Evolutionary conservation across 2,888 invertebrate species (phyloP).

Genomic region (Hemaris fuciformis): DNA sequence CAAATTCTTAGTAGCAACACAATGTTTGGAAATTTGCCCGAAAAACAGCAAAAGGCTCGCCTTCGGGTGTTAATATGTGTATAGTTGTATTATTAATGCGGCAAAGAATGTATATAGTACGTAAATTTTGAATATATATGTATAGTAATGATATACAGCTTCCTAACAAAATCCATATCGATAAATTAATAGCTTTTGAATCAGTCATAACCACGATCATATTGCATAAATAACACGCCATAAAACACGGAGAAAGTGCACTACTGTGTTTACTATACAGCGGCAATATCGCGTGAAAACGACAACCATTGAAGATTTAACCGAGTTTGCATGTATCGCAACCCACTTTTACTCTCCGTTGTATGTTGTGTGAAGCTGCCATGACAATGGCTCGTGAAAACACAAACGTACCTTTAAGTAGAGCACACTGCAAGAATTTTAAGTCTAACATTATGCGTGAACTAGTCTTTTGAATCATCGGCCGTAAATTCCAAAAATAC

Average conservation of each 20-base stretch:
- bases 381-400: conserved; percentile 18
- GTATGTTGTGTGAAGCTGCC: conserved; percentile 14
- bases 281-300: conserved; percentile 16
- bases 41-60: no score
- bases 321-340: conserved; percentile 17
- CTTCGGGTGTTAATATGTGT: no score
- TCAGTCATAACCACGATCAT: no score
- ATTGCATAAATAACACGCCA: no score
- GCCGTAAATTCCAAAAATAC: neutral
- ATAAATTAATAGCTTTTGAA: no score
- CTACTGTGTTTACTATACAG: neutral
- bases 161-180: no score
- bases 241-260: neutral
- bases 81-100: no score
- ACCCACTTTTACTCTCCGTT: conserved; percentile 19
- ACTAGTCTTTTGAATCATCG: neutral
- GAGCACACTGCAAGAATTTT: neutral
- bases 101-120: no score
- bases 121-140: no score
- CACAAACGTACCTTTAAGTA: conserved; percentile 9
- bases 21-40: no score
- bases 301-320: conserved; percentile 21
- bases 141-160: no score
- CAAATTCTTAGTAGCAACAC: no score
- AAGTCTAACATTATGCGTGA: neutral